phyloP scores from a whole-genome alignment of 2,113 vertebrate genomes.

The Tor tambroides region DNA sequence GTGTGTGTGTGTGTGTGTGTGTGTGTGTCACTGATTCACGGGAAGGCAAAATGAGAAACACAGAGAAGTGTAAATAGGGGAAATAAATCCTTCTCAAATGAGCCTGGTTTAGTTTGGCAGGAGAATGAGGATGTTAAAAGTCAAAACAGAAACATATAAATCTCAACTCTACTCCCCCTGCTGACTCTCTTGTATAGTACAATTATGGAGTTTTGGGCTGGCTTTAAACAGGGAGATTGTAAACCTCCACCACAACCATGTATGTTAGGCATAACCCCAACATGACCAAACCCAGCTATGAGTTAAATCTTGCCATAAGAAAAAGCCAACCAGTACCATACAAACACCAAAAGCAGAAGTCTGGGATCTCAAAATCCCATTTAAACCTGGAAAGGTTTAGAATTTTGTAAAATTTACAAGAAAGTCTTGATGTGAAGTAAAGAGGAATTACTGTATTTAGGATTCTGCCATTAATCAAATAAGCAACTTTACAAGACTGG shows the following conservation, averaged over 20 bases:
- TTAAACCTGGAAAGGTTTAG: background rate
- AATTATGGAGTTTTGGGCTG: background rate
- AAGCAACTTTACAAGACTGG: no score
- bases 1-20: no score
- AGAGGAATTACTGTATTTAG: no score
- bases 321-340: background rate
- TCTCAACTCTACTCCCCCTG: conserved; percentile 47
- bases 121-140: background rate
- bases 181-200: conserved; percentile 37
- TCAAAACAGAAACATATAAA: background rate
- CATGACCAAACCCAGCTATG: background rate
- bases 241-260: background rate
- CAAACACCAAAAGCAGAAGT: conserved; percentile 1
- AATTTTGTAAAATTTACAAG: no score
- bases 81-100: background rate
- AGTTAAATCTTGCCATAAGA: background rate
- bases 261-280: background rate
- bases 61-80: conserved; percentile 3
- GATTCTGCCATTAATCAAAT: no score
- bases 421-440: background rate
- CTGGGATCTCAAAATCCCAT: background rate
- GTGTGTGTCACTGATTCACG: no score
- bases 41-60: no score
- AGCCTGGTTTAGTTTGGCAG: conserved; percentile 11
- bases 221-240: background rate